Percentiles rank a stretch among this genome's conserved stretches.
phyloP scores from a whole-genome alignment of 2,888 invertebrate genomes.

The Neria commutata region DNA sequence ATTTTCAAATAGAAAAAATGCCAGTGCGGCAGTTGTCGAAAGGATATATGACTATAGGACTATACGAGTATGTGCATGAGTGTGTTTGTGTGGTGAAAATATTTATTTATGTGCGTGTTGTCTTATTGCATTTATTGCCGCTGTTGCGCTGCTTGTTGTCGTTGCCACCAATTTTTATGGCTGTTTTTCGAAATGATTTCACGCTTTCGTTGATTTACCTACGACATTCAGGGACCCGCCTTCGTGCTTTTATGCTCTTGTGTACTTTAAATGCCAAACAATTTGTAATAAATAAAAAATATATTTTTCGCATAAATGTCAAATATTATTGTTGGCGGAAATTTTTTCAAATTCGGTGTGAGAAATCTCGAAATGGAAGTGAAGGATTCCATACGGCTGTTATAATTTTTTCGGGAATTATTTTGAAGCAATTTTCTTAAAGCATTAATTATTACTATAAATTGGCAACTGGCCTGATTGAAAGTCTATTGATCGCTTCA shows the following conservation, averaged over 20 bases:
- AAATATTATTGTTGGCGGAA: neutral
- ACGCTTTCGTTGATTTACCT: neutral
- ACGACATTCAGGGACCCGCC: no score
- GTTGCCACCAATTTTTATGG: neutral
- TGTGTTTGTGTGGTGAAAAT: no score
- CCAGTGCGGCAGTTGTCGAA: neutral
- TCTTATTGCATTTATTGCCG: conserved; percentile 6
- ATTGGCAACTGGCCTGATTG: no score
- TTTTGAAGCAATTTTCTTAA: no score
- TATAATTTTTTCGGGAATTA: no score
- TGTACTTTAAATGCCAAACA: conserved; percentile 45
- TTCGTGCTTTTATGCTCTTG: conserved; percentile 42
- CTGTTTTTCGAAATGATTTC: neutral
- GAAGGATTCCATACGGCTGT: no score
- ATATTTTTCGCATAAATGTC: neutral
- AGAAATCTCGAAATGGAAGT: neutral
- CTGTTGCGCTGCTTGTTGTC: neutral
- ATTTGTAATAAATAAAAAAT: conserved; percentile 1
- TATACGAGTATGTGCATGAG: neutral
- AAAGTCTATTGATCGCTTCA: no score
- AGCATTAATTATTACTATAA: no score
- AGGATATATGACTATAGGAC: neutral
- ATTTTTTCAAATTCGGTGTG: neutral
- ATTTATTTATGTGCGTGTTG: no score
- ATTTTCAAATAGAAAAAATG: neutral